Conservation (phyloP, 2,888 invertebrate genomes). For the Plebejus argus region DNA sequence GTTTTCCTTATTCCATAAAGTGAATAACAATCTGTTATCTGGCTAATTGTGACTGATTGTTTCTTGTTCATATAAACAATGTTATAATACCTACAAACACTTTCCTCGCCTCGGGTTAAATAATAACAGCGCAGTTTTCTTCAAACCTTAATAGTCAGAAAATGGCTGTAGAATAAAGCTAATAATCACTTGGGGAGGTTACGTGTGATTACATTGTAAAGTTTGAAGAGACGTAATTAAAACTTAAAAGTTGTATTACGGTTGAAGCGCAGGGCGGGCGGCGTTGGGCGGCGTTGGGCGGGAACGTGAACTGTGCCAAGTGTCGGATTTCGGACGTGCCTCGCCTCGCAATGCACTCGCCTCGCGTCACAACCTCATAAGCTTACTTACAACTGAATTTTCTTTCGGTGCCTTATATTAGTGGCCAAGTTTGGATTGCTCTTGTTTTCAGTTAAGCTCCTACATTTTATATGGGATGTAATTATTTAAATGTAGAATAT, state of each 20-base stretch:
- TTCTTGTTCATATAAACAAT: background rate
- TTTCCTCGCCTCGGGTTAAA: background rate
- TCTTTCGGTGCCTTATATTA: conserved; percentile 19
- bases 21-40: no score
- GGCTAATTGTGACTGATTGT: background rate
- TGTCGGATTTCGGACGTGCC: conserved; percentile 74
- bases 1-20: background rate
- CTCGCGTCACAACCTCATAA: conserved; percentile 31
- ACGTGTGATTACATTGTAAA: conserved; percentile 49
- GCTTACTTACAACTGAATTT: conserved; percentile 17
- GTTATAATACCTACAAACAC: background rate
- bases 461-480: background rate
- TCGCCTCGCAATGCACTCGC: conserved; percentile 58
- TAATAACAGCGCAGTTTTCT: background rate
- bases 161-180: conserved; percentile 30
- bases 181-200: conserved; percentile 39
- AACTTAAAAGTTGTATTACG: conserved; percentile 73
- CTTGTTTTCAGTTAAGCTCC: background rate
- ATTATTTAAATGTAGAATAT: background rate
- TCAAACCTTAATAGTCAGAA: background rate
- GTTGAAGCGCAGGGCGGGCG: conserved; percentile 51
- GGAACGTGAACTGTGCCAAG: conserved; percentile 69
- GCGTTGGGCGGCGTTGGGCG: conserved; percentile 42
- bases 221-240: conserved; percentile 71
- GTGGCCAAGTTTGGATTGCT: conserved; percentile 3